Base-by-base conservation (phyloP, 2,888 invertebrate genomes). In the Holacanthella duospinosa region DNA sequence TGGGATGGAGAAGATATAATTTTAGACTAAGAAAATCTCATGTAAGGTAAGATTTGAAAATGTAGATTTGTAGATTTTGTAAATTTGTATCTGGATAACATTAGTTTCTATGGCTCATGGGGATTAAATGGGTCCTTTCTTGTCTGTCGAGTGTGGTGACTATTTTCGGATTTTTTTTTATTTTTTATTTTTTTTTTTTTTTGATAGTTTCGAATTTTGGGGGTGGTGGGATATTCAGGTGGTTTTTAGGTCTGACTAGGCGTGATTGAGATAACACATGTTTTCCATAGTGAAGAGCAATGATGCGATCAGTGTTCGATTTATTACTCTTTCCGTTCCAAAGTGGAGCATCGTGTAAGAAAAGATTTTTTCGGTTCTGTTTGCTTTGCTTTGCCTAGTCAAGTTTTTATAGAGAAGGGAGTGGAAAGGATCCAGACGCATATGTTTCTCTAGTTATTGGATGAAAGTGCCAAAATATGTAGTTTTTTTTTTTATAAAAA, bases 201-300 rank as follows among this genome's bases (percentile, higher is more conserved):
- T 16, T 36, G 36, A 36, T 36, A 9, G 36, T 16, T 36, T 36
- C 36, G 9, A 36, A 16, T 36, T 6, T 16, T 36, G 9, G 36
- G 36, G 36, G n/a, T n/a, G n/a, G n/a, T n/a, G n/a, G n/a, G n/a
- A n/a, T n/a, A 36, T 48, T 9, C 48, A 48, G 48, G 48, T 48
- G 48, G 21, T 48, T 48, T 48, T 9, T n/a, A n/a, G n/a, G n/a
- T n/a, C n/a, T n/a, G n/a, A n/a, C n/a, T 36, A 21, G 48, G 48
- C 48, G 48, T 48, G 48, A 48, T 48, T 48, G 48, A 48, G 48
- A 48, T 12, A 36, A 36, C 48, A 48, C 19, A 48, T 48, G 48
- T 9, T n/a, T n/a, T n/a, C 19, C 48, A 48, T 48, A 48, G 48
- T 9, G 36, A 21, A 48, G 48, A n/a, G 12, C 48, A 48, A 48